Evolutionary conservation across 2,888 invertebrate genomes (phyloP).

Genomic region (Elmis aenea): DNA sequence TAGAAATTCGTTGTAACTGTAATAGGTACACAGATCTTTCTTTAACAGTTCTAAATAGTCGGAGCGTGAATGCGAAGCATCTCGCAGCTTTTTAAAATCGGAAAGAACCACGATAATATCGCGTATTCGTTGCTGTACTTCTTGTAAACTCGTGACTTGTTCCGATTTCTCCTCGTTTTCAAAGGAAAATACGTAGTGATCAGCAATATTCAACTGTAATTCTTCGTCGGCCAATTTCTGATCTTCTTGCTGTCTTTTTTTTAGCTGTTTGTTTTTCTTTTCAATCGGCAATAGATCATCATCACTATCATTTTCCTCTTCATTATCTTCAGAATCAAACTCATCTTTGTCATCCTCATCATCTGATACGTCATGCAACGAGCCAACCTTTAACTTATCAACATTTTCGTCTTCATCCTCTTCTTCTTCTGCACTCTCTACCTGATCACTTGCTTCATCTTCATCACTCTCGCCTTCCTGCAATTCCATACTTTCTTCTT

Average conservation of each 20-base stretch:
- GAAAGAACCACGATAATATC: slow-evolving; percentile 76
- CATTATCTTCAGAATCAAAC: slow-evolving; percentile 34
- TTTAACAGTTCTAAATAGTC: slow-evolving; percentile 79
- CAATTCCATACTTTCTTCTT: slow-evolving; percentile 25
- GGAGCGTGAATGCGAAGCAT: slow-evolving; percentile 63
- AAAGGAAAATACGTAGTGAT: slow-evolving; percentile 72
- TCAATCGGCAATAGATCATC: slow-evolving; percentile 81
- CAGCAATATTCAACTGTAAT: slow-evolving; percentile 72
- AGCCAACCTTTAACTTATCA: slow-evolving; percentile 29
- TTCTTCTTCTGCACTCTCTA: slow-evolving; percentile 39
- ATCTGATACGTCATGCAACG: slow-evolving; percentile 38
- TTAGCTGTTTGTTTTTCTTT: slow-evolving; percentile 72
- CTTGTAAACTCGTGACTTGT: slow-evolving; percentile 69
- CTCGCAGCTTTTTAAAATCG: slow-evolving; percentile 69
- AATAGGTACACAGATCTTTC: slow-evolving; percentile 86
- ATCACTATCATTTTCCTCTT: slow-evolving; percentile 45
- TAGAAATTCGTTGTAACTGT: slow-evolving; percentile 94
- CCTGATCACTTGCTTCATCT: no score
- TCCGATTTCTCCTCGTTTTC: slow-evolving; percentile 71
- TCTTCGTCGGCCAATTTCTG: slow-evolving; percentile 76
- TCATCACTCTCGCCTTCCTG: slow-evolving; percentile 36
- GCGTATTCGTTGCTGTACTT: slow-evolving; percentile 84
- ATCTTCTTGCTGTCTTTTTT: slow-evolving; percentile 63
- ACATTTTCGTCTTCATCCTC: slow-evolving; percentile 32
- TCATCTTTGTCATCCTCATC: slow-evolving; percentile 39